Base-by-base conservation (phyloP, 2,113 vertebrate species). In the Empidonax traillii region DNA sequence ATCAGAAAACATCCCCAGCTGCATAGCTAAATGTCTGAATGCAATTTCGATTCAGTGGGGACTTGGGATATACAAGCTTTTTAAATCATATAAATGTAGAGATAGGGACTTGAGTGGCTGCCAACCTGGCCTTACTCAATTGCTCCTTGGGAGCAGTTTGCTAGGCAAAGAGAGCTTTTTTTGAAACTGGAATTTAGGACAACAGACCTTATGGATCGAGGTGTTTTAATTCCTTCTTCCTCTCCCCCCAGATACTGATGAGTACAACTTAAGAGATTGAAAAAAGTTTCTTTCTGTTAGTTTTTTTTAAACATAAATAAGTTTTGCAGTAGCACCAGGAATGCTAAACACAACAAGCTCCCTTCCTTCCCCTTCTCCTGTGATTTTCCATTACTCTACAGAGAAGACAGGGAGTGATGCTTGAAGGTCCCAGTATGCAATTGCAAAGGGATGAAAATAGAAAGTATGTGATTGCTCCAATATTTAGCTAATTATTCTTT, bases 1-100 rank as follows among this genome's bases (percentile, higher is more conserved):
- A 94, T 78, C 97, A 95, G 62, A 24, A 72, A 69, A 94, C 95
- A 95, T 71, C 93, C 93, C 82, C 91, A 95, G 86, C n/a, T 91
- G 94, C 19, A 43, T 51, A 83, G 80, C 73, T 81, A 30, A 30
- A 87, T 6, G 85, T 87, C 83, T 89, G 91, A 95, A 92, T 74
- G 89, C 80, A 95, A 81, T 84, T 91, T 62, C 4, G 35, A 80
- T 91, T 96, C 97, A 93, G 68, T 75, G 27, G 89, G 95, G 95
- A 95, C 79, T 93, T 69, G 51, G 89, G 85, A 90, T 66, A 71
- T 63, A 94, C 76, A 90, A 89, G 72, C 33, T 72, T 93, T 86
- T 90, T 31, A 96, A 93, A 94, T 85, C 72, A 91, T 52, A 84
- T 86, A 96, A 96, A 90, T 71, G 83, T 37, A 96, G 93, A 93